phyloP scores from a whole-genome alignment of 2,888 invertebrate species.

The Abrostola tripartita region DNA sequence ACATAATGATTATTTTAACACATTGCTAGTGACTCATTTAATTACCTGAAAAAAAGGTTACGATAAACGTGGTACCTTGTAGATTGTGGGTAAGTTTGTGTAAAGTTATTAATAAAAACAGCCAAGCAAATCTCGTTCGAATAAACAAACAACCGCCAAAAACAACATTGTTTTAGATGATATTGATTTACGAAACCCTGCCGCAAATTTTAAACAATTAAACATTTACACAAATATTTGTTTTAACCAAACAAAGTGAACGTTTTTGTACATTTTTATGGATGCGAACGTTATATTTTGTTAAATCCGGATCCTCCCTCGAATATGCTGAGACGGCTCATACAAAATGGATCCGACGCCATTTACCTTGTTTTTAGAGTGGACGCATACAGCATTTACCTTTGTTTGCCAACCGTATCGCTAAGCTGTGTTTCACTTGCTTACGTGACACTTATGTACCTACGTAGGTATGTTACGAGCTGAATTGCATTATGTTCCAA shows the following conservation, averaged over 20 bases:
- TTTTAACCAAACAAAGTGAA: conserved; percentile 46
- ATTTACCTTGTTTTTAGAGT: conserved; percentile 67
- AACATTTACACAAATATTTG: conserved; percentile 49
- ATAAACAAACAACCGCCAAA: conserved; percentile 46
- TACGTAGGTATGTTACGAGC: conserved; percentile 14
- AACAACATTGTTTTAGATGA: conserved; percentile 44
- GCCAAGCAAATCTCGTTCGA: conserved; percentile 46
- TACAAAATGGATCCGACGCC: conserved; percentile 70
- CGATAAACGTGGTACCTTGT: neutral
- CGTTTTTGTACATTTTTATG: conserved; percentile 69
- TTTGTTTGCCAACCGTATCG: conserved; percentile 54
- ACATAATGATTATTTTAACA: too few species aligned
- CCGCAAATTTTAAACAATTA: conserved; percentile 40
- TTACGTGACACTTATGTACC: conserved; percentile 21
- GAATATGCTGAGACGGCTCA: conserved; percentile 73
- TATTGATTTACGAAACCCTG: conserved; percentile 31
- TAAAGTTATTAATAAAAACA: conserved; percentile 39
- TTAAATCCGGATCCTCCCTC: conserved; percentile 46
- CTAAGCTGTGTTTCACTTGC: conserved; percentile 26
- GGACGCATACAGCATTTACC: conserved; percentile 58
- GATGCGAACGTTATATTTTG: conserved; percentile 63
- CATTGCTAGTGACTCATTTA: too few species aligned
- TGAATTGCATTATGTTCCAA: conserved; percentile 19
- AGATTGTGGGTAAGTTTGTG: conserved; percentile 36
- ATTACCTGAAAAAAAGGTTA: too few species aligned